phyloP scores from a whole-genome alignment of 2,797 vertebrate genomes.

The Sebastes diploproa region DNA sequence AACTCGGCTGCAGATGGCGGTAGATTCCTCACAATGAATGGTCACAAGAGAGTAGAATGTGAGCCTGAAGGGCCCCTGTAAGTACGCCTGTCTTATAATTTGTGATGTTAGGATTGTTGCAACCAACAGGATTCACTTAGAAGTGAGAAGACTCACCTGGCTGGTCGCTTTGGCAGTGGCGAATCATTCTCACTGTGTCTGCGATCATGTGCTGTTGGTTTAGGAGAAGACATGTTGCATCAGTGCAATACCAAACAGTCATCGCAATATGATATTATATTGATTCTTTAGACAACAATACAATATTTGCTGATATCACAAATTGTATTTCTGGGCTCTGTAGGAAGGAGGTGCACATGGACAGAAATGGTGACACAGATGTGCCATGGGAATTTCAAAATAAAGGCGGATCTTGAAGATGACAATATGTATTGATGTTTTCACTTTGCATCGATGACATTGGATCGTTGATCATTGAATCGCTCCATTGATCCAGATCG shows the following conservation, averaged over 20 bases:
- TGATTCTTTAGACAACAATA: too few relatives aligned
- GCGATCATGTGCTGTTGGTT: slow-evolving; percentile 95
- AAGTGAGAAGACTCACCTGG: slow-evolving; percentile 81
- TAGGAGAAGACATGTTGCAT: slow-evolving; percentile 33
- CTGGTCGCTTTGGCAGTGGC: slow-evolving; percentile 94
- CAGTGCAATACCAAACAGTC: not conserved
- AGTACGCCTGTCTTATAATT: not conserved
- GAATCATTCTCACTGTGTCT: slow-evolving; percentile 93
- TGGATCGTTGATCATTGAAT: too few relatives aligned
- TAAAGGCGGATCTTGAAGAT: too few relatives aligned
- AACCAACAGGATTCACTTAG: not conserved
- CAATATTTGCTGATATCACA: too few relatives aligned
- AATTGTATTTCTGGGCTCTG: too few relatives aligned
- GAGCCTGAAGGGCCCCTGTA: not conserved
- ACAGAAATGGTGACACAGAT: too few relatives aligned
- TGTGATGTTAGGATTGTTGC: not conserved
- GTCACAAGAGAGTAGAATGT: not conserved
- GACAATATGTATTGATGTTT: too few relatives aligned
- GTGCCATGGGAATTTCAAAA: too few relatives aligned
- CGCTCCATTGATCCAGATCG: too few relatives aligned
- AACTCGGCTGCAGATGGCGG: slow-evolving; percentile 45
- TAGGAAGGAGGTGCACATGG: too few relatives aligned
- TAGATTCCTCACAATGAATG: not conserved
- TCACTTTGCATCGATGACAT: too few relatives aligned
- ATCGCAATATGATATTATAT: too few relatives aligned